A percentile compares a stretch with the other conserved stretches of the same genome.
Evolutionary conservation across 2,113 vertebrate genomes (phyloP).

Genomic region (Azemiops feae): DNA sequence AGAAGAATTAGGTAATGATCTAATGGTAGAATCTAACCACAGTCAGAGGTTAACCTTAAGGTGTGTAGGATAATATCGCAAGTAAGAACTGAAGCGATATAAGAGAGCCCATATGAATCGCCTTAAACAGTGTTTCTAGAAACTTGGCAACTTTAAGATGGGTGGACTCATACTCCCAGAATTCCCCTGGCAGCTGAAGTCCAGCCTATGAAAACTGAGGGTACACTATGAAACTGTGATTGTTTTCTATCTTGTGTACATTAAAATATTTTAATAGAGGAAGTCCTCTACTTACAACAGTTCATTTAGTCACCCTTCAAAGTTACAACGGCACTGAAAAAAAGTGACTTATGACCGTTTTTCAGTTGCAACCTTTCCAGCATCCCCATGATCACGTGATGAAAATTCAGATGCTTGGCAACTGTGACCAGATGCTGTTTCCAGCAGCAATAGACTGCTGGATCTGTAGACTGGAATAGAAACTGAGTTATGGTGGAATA

Average conservation of each 20-base stretch:
- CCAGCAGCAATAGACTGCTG: background rate
- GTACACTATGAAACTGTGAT: background rate
- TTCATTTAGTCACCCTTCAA: background rate
- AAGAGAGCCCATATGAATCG: background rate
- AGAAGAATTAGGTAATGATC: constrained; percentile 70
- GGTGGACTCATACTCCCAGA: background rate
- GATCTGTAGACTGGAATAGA: background rate
- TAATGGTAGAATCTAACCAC: background rate
- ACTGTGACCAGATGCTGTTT: background rate
- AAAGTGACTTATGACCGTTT: background rate
- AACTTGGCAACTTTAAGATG: no score
- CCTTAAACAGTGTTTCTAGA: background rate
- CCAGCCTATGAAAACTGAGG: background rate
- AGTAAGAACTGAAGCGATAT: background rate
- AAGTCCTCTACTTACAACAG: background rate
- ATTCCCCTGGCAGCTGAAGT: background rate
- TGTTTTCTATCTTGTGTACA: no score
- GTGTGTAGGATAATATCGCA: background rate
- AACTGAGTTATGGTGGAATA: background rate
- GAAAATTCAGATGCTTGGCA: background rate
- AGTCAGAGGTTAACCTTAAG: background rate
- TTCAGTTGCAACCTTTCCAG: background rate
- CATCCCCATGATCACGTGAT: background rate
- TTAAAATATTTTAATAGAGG: background rate
- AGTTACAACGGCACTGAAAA: background rate